Conservation (phyloP, 2,888 invertebrate species). For the Cantharis nigra region DNA sequence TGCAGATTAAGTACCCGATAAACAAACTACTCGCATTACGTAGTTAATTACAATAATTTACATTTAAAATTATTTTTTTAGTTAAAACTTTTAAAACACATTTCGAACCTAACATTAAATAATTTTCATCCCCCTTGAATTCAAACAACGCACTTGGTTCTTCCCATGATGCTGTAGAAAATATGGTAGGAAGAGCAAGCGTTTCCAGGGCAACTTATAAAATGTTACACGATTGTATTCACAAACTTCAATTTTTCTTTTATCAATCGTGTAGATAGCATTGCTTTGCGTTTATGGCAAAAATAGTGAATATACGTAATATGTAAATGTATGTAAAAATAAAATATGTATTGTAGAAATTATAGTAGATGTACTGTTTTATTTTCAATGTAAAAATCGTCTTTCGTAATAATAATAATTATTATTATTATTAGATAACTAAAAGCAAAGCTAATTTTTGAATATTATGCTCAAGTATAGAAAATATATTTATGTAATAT, state of each 20-base stretch:
- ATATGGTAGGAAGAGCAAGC: slow-evolving; percentile 27
- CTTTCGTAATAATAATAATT: not conserved
- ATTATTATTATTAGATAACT: not conserved
- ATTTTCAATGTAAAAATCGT: not conserved
- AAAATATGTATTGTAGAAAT: not conserved
- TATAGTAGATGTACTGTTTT: not conserved
- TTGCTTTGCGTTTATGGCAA: not conserved
- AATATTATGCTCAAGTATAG: not conserved
- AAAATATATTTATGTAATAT: not conserved
- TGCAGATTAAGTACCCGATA: not conserved
- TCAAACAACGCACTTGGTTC: slow-evolving; percentile 29
- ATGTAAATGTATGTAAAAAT: not conserved
- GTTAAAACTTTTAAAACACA: not conserved
- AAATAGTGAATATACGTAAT: not conserved
- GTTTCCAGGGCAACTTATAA: slow-evolving; percentile 38
- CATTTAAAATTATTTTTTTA: not conserved
- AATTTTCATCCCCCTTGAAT: slow-evolving; percentile 15
- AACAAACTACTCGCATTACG: not conserved
- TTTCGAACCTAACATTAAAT: slow-evolving; percentile 7
- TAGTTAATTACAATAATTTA: not conserved
- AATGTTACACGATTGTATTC: slow-evolving; percentile 32
- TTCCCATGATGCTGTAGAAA: slow-evolving; percentile 36
- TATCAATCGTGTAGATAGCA: not conserved
- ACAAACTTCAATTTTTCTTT: not conserved
- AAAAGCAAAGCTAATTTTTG: not conserved